Evolutionary conservation across 1,140 invertebrate genomes (phyloP), one percentile per base, ranked within the genome.

Genomic region (Protaetia brevitarsis): DNA sequence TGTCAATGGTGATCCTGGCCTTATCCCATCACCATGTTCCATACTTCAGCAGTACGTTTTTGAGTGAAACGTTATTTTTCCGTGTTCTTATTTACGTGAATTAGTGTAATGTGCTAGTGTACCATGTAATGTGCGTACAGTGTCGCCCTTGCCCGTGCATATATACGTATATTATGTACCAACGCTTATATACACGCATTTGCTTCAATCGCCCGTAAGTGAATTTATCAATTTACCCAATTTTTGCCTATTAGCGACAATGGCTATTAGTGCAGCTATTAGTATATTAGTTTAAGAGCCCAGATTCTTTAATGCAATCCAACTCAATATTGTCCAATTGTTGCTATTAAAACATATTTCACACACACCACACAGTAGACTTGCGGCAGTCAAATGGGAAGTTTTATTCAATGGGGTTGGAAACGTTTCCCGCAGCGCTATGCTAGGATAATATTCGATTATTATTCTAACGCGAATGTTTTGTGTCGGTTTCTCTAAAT

Each of bases 161-260:
- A 37, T 37, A 37, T 37, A 13, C 34, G 34, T 37, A 37, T 16
- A 37, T 37, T 37, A 37, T 37, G 34, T 37, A 37, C 34, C 10
- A 37, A 11, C 10, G 16, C 34, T 11, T 37, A 13, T 37, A 37
- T 37, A 37, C 34, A 37, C 34, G 34, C 34, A 37, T 37, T 37
- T 37, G 34, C 34, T 37, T 37, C 34, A 37, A 37, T 37, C 34
- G 51, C 69, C 74, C 69, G 70, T 77, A 77, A 79, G 73, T 78
- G 77, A 79, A 78, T 77, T 79, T 79, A 79, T 79, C 77, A 79
- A 79, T 79, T 79, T 79, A 79, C 77, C 76, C 77, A 79, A 79
- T 79, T 79, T 79, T 77, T 78, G 75, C 76, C 77, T 76, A 79
- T 79, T 79, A 79, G 76, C 74, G 72, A 76, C 75, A 78, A 77